Percentiles rank a stretch among this genome's conserved stretches.
Evolutionary conservation across 2,888 invertebrate genomes (phyloP).

Genomic region (Melangyna quadrimaculata): DNA sequence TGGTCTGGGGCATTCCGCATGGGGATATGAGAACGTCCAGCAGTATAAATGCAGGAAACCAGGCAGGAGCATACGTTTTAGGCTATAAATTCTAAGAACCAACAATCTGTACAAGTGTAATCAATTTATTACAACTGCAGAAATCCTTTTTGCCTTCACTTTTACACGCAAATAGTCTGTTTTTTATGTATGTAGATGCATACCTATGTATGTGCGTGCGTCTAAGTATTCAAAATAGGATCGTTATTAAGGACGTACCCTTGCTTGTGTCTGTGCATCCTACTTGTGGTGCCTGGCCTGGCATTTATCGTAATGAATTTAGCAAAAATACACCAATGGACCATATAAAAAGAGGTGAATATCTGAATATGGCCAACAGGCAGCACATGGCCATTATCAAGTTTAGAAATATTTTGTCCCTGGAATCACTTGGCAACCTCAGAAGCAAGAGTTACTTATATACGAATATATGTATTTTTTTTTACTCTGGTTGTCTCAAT

Average conservation of each 20-base stretch:
- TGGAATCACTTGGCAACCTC: slow-evolving; percentile 38
- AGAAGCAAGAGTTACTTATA: slow-evolving; percentile 19
- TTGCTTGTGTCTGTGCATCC: neutral
- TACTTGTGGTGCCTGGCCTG: slow-evolving; percentile 32
- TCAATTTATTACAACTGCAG: slow-evolving; percentile 70
- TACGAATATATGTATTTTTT: slow-evolving; percentile 10
- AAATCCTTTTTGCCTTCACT: slow-evolving; percentile 47
- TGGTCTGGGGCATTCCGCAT: neutral
- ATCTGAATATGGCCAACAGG: slow-evolving; percentile 35
- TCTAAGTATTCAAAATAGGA: slow-evolving; percentile 60
- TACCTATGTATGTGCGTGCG: neutral
- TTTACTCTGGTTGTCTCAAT: slow-evolving; percentile 11
- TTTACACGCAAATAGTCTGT: slow-evolving; percentile 7
- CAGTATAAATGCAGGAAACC: neutral
- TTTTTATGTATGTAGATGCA: neutral
- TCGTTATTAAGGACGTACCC: slow-evolving; percentile 52
- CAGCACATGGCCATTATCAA: slow-evolving; percentile 34
- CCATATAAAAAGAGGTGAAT: slow-evolving; percentile 19
- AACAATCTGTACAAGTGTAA: slow-evolving; percentile 59
- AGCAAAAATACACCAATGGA: slow-evolving; percentile 15
- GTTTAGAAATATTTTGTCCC: slow-evolving; percentile 37
- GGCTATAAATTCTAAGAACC: slow-evolving; percentile 58
- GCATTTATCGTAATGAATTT: slow-evolving; percentile 63
- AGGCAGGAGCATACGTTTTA: slow-evolving; percentile 9
- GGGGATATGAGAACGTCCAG: slow-evolving; percentile 9